These are phyloP conservation scores for Gerris buenoi DNA, from an alignment of 1,140 invertebrate species.

Conservation along the genomic window DNA sequence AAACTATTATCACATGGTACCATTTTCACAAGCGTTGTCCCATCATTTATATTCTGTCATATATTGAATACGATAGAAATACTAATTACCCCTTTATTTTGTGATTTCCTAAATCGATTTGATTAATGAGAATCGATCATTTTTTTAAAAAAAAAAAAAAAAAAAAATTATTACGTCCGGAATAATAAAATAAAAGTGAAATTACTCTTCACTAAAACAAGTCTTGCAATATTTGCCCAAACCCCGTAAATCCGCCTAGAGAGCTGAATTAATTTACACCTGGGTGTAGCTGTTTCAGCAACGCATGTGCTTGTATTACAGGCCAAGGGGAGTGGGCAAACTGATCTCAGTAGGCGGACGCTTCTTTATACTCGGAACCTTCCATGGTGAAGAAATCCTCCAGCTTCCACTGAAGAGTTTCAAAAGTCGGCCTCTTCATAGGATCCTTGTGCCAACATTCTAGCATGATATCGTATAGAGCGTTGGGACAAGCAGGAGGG, in stretches of 20 bases:
- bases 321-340: constrained; percentile 12
- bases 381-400: constrained; percentile 99
- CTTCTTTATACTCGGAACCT: constrained; percentile 97
- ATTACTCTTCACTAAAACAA: no score
- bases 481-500: constrained; percentile 77
- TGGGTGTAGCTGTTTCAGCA: neutral
- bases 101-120: no score
- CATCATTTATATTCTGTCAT: no score
- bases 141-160: no score
- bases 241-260: neutral
- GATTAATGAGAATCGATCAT: no score
- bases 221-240: neutral
- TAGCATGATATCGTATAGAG: constrained; percentile 95
- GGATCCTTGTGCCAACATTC: constrained; percentile 99
- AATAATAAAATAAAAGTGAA: no score
- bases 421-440: constrained; percentile 96
- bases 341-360: constrained; percentile 68
- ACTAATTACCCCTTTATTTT: no score
- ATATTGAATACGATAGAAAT: no score
- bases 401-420: constrained; percentile 98
- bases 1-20: no score
- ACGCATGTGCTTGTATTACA: neutral
- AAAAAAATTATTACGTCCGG: no score
- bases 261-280: neutral
- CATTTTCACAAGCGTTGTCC: no score